Evolutionary conservation across 2,797 vertebrate species (phyloP), one percentile per base, ranked within the genome.

Genomic region (Fundulus diaphanus): DNA sequence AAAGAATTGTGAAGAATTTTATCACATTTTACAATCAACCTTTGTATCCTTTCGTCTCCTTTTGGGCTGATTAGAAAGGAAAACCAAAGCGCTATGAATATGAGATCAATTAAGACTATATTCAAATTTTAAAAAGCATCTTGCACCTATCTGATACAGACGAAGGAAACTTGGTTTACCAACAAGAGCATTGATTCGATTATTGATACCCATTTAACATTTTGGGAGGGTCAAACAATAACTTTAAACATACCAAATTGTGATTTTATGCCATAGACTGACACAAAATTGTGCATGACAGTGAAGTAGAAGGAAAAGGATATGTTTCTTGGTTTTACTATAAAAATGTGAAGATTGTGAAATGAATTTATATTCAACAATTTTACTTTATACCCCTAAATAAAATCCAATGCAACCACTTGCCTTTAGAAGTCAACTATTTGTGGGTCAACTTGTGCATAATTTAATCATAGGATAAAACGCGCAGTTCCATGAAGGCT

Each of bases 41-140:
- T 27, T 54, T 3, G 2, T 77, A 54, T 79, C 70, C 85, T 79
- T 86, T 2, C n/a, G 7, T 9, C 24, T 70, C 82, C 71, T 70
- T 80, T 84, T 76, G 73, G 68, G 74, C 63, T 29, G 73, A 37
- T 54, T 75, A 68, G 81, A 49, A 49, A 49, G 3, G 0, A 20
- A 20, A 49, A 49, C 3, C 48, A 20, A 20, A 18, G 18, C 48
- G 20, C 9, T 49, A 16, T 18, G 16, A 5, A 49, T 18, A 18
- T 49, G 18, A 49, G 48, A 49, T 11, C 83, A 82, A 82, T 66
- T 9, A 88, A 75, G 82, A 86, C 79, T 78, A 77, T 70, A 76
- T 73, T 51, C 31, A 70, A 56, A 35, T 69, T 69, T 65, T 86
- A 75, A 66, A 57, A 72, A 67, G 69, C 51, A 76, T 9, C 27